Conservation (phyloP, 2,888 invertebrate genomes). For the Amphimallon solstitiale region DNA sequence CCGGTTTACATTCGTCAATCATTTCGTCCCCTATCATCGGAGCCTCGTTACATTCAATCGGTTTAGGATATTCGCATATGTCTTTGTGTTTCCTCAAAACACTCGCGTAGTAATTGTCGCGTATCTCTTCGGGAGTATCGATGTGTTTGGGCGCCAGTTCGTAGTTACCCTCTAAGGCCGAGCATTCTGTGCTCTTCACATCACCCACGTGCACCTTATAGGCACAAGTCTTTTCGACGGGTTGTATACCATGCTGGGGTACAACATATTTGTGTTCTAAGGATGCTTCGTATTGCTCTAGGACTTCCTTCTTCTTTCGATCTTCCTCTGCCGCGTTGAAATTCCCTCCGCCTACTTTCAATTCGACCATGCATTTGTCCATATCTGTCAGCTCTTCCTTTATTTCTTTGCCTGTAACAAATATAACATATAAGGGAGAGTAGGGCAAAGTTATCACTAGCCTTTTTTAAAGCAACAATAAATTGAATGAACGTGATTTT, state of each 20-base stretch:
- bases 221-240: slow-evolving; percentile 55
- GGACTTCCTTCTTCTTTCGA: slow-evolving; percentile 49
- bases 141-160: slow-evolving; percentile 57
- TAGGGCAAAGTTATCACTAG: no score
- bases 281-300: slow-evolving; percentile 57
- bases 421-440: no score
- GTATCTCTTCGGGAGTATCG: slow-evolving; percentile 60
- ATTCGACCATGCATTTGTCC: slow-evolving; percentile 56
- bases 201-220: slow-evolving; percentile 56
- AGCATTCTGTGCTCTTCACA: slow-evolving; percentile 52
- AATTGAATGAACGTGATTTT: no score
- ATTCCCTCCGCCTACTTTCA: slow-evolving; percentile 47
- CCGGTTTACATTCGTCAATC: slow-evolving; percentile 30
- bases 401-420: slow-evolving; percentile 44
- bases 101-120: slow-evolving; percentile 58
- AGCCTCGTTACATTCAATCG: slow-evolving; percentile 52
- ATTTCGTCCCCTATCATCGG: slow-evolving; percentile 37
- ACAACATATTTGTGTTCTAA: slow-evolving; percentile 52
- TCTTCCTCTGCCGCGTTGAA: slow-evolving; percentile 49
- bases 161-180: slow-evolving; percentile 50
- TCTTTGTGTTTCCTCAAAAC: slow-evolving; percentile 57
- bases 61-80: slow-evolving; percentile 52
- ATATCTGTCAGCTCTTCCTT: slow-evolving; percentile 52
- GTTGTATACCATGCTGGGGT: slow-evolving; percentile 58
- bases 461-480: no score